Percentiles rank a stretch among this genome's conserved stretches.
Evolutionary conservation across 2,113 vertebrate species (phyloP).

Genomic region (Aix galericulata): DNA sequence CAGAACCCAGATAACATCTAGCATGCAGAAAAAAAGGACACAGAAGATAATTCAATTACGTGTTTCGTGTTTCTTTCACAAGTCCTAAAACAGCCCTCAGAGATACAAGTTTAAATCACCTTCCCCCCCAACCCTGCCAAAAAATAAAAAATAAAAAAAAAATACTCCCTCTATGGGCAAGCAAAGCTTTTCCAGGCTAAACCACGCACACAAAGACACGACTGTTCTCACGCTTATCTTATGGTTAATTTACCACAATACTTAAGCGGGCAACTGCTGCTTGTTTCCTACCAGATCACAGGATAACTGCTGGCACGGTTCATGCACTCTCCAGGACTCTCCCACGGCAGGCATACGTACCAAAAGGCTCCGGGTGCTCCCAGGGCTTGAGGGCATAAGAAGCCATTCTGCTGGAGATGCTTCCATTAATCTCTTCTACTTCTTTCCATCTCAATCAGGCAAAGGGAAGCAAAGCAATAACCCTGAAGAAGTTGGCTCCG

Average conservation of each 20-base stretch:
- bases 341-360: neutral
- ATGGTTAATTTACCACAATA: fast-evolving
- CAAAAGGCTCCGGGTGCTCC: neutral
- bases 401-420: neutral
- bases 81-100: neutral
- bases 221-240: neutral
- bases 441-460: neutral
- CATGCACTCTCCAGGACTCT: fast-evolving
- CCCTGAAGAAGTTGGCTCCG: neutral
- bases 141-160: too few species aligned
- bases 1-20: neutral
- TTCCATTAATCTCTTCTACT: neutral
- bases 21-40: fast-evolving
- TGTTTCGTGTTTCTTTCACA: neutral
- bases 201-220: fast-evolving
- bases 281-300: fast-evolving
- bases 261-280: fast-evolving
- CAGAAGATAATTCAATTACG: fast-evolving
- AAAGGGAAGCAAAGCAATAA: constrained; percentile 15
- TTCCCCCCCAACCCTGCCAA: too few species aligned
- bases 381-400: fast-evolving
- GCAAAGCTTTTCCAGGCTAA: neutral
- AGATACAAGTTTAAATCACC: neutral
- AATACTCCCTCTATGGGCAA: neutral
- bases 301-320: neutral